These are phyloP conservation scores for Folsomia candida DNA, from an alignment of 2,888 invertebrate species.

Conservation along the genomic window DNA sequence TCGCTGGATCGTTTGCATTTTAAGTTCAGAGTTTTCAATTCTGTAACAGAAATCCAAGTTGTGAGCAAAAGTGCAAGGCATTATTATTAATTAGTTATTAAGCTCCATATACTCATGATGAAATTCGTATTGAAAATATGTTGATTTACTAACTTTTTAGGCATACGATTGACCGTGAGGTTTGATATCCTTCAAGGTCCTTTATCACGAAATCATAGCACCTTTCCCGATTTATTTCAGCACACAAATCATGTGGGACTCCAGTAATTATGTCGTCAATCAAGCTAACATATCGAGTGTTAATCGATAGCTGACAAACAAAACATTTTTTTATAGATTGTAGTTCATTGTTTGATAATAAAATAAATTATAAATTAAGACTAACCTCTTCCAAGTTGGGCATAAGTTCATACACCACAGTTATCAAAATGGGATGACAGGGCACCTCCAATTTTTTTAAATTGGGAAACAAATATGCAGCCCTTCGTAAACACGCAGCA, in stretches of 20 bases:
- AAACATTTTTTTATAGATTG: too few relatives aligned
- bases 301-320: constrained; percentile 34
- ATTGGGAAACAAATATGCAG: constrained; percentile 37
- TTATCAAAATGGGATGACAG: constrained; percentile 22
- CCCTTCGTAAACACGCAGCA: constrained; percentile 23
- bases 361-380: too few relatives aligned
- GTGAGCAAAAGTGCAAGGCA: neutral
- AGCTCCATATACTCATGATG: too few relatives aligned
- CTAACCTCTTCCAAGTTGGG: constrained; percentile 40
- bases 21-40: constrained; percentile 36
- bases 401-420: constrained; percentile 36
- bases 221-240: constrained; percentile 15
- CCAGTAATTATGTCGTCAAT: constrained; percentile 41
- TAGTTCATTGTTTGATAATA: too few relatives aligned
- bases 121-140: neutral
- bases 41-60: constrained; percentile 18
- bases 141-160: constrained; percentile 32
- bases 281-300: constrained; percentile 33
- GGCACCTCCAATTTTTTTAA: constrained; percentile 38
- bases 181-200: constrained; percentile 23
- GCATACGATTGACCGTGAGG: constrained; percentile 32
- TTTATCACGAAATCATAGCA: constrained; percentile 9
- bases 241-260: constrained; percentile 26
- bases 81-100: neutral
- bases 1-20: constrained; percentile 36